Conservation (phyloP, 2,113 vertebrate species). For the Sceloporus undulatus region DNA sequence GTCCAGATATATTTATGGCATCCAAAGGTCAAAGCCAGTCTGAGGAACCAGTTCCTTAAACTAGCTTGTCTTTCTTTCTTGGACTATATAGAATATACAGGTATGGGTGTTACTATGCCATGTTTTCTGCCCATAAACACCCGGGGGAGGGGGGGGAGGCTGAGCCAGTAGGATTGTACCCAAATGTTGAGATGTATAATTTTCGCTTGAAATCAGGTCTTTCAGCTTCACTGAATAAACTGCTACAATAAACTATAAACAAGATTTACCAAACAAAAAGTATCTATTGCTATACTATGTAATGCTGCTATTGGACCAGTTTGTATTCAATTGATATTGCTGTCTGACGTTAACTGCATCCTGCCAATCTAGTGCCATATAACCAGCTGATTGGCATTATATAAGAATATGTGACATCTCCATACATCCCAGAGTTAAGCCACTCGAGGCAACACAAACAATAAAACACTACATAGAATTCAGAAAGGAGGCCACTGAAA, state of each 20-base stretch:
- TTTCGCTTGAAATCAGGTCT: background rate
- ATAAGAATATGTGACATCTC: background rate
- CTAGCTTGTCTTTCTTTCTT: background rate
- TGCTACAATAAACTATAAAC: background rate
- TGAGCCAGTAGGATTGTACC: background rate
- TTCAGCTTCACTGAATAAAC: background rate
- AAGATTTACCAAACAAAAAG: background rate
- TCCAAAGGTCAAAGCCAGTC: background rate
- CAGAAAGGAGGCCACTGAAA: background rate
- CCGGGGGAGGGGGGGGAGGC: background rate
- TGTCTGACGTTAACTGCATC: background rate
- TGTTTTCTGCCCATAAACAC: background rate
- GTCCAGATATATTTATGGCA: background rate
- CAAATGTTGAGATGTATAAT: background rate
- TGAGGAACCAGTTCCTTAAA: background rate
- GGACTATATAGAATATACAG: background rate
- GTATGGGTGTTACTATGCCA: background rate
- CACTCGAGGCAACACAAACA: background rate
- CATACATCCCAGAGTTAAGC: background rate
- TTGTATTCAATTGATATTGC: background rate
- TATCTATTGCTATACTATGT: background rate
- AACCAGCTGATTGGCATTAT: background rate
- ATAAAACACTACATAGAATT: background rate
- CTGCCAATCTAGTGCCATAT: background rate
- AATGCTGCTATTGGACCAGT: background rate